A percentile compares a stretch with the other conserved stretches of the same genome.
Conservation (phyloP, 2,888 invertebrate species). For the Apotomis turbidana region DNA sequence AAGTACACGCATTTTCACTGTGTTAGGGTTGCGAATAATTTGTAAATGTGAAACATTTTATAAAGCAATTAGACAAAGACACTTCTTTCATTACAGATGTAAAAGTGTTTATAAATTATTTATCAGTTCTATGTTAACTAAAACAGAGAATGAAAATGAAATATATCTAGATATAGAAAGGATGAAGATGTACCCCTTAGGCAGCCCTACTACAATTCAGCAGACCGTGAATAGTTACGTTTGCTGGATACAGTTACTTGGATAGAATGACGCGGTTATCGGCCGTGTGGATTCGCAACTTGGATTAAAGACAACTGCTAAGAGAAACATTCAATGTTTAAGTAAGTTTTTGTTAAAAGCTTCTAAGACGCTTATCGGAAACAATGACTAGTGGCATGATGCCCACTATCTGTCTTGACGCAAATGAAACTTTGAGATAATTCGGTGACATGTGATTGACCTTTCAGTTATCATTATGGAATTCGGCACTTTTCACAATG, state of each 20-base stretch:
- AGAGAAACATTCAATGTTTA: neutral
- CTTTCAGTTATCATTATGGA: slow-evolving; percentile 39
- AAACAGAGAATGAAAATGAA: too few species aligned
- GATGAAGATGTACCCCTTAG: slow-evolving; percentile 1
- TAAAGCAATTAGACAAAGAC: too few species aligned
- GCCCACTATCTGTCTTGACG: slow-evolving; percentile 60
- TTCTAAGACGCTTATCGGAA: slow-evolving; percentile 10
- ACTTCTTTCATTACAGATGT: too few species aligned
- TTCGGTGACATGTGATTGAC: slow-evolving; percentile 48
- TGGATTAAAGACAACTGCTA: neutral
- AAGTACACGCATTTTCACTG: slow-evolving; percentile 53
- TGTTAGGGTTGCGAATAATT: slow-evolving; percentile 29
- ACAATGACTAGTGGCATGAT: slow-evolving; percentile 29
- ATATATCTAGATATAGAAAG: too few species aligned
- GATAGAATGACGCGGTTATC: slow-evolving; percentile 30
- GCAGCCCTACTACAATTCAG: slow-evolving; percentile 45
- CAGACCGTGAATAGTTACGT: slow-evolving; percentile 59
- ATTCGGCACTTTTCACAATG: slow-evolving; percentile 22
- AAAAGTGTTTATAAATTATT: too few species aligned
- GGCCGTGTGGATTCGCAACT: slow-evolving; percentile 27
- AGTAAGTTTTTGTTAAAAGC: neutral
- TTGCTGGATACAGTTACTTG: slow-evolving; percentile 46
- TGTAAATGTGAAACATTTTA: neutral
- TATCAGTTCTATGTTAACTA: too few species aligned
- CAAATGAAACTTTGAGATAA: slow-evolving; percentile 58